A percentile compares a stretch with the other conserved stretches of the same genome.
Conservation (phyloP, 2,888 invertebrate species). For the Lepidonotus clava region DNA sequence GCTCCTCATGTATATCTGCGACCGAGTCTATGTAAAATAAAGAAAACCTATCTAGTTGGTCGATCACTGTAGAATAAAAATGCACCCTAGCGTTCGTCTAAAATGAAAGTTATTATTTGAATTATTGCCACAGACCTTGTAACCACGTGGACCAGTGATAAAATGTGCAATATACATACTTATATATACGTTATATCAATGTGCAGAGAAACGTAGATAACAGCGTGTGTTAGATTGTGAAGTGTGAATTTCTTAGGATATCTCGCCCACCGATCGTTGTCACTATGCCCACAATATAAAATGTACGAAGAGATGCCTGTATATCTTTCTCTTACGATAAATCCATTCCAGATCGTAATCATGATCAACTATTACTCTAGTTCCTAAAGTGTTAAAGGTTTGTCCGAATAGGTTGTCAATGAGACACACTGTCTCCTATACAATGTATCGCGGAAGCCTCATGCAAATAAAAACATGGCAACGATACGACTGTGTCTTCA, state of each 20-base stretch:
- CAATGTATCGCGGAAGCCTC: background rate
- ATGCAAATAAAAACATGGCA: constrained; percentile 41
- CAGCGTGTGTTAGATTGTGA: constrained; percentile 28
- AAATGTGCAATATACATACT: constrained; percentile 30
- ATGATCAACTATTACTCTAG: background rate
- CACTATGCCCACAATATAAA: background rate
- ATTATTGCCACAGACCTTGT: constrained; percentile 15
- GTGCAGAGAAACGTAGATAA: constrained; percentile 31
- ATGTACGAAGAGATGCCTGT: background rate
- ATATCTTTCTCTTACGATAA: background rate
- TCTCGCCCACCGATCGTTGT: background rate
- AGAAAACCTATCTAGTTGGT: background rate
- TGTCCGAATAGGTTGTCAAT: background rate
- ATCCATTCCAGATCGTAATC: constrained; percentile 26
- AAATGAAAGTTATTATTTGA: constrained; percentile 15
- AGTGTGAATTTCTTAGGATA: constrained; percentile 1
- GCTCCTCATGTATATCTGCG: constrained; percentile 33
- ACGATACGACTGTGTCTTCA: background rate
- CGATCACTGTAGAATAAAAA: constrained; percentile 4
- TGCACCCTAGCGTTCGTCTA: constrained; percentile 1
- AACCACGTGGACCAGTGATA: constrained; percentile 41
- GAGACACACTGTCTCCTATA: background rate
- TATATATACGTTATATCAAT: background rate
- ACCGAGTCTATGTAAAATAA: constrained; percentile 28
- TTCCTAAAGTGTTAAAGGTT: background rate